Conservation (phyloP, 2,797 vertebrate species). For the Psittacula echo region DNA sequence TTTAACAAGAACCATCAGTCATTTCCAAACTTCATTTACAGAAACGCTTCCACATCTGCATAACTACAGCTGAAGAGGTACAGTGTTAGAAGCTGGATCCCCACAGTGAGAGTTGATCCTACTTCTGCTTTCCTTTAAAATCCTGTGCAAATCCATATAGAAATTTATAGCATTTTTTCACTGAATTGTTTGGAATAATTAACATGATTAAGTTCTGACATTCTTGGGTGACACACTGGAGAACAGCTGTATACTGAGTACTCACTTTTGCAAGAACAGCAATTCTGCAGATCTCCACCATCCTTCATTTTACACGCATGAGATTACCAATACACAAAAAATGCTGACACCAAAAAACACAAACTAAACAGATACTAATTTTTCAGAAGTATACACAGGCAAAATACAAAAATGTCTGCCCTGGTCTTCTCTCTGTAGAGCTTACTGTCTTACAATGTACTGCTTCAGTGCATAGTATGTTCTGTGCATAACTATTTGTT, state of each 20-base stretch:
- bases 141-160: not conserved
- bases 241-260: not conserved
- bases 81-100: not conserved
- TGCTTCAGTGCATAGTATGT: not conserved
- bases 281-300: not conserved
- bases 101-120: not conserved
- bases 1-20: not conserved
- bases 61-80: not conserved
- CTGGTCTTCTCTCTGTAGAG: not conserved
- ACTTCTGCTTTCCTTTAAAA: not conserved
- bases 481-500: not conserved
- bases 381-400: not conserved
- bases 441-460: not conserved
- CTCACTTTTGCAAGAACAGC: not conserved
- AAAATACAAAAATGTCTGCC: not conserved
- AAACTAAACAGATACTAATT: not conserved
- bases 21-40: not conserved
- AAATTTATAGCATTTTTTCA: not conserved
- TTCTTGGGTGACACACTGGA: not conserved
- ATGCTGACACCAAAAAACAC: not conserved
- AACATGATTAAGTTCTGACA: not conserved
- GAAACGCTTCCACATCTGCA: not conserved
- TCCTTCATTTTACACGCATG: not conserved
- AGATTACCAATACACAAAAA: not conserved
- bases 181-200: not conserved